Evolutionary conservation across 2,113 vertebrate species (phyloP).

Genomic region (Catharus minimus): DNA sequence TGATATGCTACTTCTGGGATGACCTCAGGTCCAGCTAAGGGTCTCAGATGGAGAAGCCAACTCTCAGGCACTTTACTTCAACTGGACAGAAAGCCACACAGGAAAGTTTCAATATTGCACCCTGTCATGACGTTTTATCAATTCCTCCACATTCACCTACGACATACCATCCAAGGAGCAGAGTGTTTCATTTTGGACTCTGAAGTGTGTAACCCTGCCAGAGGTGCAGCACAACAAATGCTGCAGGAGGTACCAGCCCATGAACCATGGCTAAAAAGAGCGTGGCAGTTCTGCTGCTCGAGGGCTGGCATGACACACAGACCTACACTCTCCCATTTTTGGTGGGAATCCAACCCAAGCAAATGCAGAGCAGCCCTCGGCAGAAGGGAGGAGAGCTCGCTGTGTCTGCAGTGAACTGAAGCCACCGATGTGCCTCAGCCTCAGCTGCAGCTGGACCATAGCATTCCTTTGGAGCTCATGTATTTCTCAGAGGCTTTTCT

Average conservation of each 20-base stretch:
- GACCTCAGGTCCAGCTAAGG: not conserved
- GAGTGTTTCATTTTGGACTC: not conserved
- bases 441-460: not conserved
- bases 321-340: not conserved
- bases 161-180: not conserved
- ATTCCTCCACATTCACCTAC: not conserved
- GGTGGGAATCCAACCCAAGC: constrained; percentile 7
- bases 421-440: not conserved
- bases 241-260: not conserved
- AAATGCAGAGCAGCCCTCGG: not conserved
- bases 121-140: not conserved
- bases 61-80: not conserved
- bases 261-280: not conserved
- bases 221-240: not conserved
- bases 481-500: not conserved
- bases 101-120: not conserved
- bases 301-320: not conserved
- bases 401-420: not conserved
- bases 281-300: not conserved
- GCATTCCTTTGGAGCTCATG: not conserved
- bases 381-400: not conserved
- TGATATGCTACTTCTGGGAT: not conserved
- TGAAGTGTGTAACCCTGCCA: not conserved
- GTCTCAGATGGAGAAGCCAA: not conserved
- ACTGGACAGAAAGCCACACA: not conserved